A percentile compares a stretch with the other conserved stretches of the same genome.
Evolutionary conservation across 2,797 vertebrate species (phyloP).

Genomic region (Micromesistius poutassou): DNA sequence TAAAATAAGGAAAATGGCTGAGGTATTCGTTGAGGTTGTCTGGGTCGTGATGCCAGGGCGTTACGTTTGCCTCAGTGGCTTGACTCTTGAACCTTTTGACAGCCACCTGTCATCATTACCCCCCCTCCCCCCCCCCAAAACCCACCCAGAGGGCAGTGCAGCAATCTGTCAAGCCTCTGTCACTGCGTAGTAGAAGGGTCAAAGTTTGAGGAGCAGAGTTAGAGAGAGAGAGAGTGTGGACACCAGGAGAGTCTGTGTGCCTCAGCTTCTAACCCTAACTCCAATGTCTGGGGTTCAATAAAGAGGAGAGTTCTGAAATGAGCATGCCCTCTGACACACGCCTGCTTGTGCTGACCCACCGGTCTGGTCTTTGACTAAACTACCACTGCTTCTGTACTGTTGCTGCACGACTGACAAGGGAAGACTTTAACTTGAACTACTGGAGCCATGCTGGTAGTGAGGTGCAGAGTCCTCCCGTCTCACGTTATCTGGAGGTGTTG

Average conservation of each 20-base stretch:
- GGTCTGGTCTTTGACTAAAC: not conserved
- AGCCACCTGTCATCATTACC: conserved; percentile 45
- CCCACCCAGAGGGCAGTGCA: conserved; percentile 26
- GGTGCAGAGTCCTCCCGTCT: too few species aligned
- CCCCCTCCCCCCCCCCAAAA: not conserved
- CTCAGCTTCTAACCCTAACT: not conserved
- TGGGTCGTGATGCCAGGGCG: conserved; percentile 19
- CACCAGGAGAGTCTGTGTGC: not conserved
- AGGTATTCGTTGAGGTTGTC: not conserved
- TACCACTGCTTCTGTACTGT: not conserved
- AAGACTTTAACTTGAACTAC: too few species aligned
- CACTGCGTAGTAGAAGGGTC: conserved; percentile 34
- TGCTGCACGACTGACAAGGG: not conserved
- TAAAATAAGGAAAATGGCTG: not conserved
- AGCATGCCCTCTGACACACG: not conserved
- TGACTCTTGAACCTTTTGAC: conserved; percentile 43
- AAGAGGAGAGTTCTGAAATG: not conserved
- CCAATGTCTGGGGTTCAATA: too few species aligned
- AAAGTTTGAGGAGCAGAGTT: conserved; percentile 38
- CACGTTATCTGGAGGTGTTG: too few species aligned
- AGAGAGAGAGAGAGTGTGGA: not conserved
- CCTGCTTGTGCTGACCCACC: not conserved
- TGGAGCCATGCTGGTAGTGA: too few species aligned
- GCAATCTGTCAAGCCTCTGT: conserved; percentile 39
- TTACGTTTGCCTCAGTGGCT: conserved; percentile 30